Conservation (phyloP, 2,888 invertebrate genomes). For the Hypercompe scribonia region DNA sequence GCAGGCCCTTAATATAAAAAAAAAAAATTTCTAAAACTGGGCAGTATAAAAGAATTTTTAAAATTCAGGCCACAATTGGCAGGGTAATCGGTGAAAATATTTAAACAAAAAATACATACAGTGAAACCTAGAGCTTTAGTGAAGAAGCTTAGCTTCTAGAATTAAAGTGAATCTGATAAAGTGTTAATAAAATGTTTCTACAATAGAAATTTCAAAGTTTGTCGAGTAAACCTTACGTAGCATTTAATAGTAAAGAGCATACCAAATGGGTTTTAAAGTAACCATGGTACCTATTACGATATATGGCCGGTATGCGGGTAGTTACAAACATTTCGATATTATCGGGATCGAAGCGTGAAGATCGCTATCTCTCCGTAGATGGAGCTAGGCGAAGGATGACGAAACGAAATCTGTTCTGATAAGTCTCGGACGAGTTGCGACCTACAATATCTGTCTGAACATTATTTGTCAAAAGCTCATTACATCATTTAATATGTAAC, state of each 20-base stretch:
- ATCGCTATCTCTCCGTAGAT: conserved; percentile 38
- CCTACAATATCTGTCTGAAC: neutral
- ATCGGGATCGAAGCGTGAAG: conserved; percentile 39
- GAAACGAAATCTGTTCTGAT: conserved; percentile 16
- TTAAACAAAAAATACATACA: no score
- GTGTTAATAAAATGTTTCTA: no score
- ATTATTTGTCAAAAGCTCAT: neutral
- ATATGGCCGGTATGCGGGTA: conserved; percentile 22
- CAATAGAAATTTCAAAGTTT: no score
- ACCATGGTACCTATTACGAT: conserved; percentile 40
- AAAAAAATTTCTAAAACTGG: no score
- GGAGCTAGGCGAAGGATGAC: conserved; percentile 22
- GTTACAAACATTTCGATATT: conserved; percentile 40
- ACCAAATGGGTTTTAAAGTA: conserved; percentile 27
- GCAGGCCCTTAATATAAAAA: no score
- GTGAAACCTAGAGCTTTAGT: no score
- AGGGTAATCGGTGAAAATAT: no score
- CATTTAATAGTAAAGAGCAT: neutral
- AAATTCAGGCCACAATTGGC: no score
- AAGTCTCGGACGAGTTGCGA: neutral
- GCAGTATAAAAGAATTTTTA: no score
- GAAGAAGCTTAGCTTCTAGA: no score
- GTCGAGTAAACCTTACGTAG: neutral
- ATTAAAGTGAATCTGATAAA: no score
- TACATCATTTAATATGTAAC: neutral